phyloP scores from a whole-genome alignment of 2,888 invertebrate species.

The Hirtodrosophila alboralis region DNA sequence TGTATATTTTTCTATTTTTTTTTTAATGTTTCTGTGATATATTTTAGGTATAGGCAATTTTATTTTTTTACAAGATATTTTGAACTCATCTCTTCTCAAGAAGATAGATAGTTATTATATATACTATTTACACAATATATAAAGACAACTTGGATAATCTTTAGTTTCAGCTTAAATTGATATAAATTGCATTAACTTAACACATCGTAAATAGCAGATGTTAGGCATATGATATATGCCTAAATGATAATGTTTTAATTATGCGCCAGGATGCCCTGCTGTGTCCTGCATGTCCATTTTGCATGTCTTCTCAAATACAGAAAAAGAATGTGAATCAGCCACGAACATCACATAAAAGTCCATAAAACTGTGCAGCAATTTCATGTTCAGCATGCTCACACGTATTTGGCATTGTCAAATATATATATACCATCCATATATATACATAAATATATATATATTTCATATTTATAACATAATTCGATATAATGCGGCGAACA shows the following conservation, averaged over 20 bases:
- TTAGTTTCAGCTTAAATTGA: too few relatives aligned
- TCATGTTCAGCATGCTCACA: conserved; percentile 51
- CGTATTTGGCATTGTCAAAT: conserved; percentile 50
- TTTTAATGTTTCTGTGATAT: too few relatives aligned
- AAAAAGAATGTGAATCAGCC: conserved; percentile 21
- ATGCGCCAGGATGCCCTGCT: conserved; percentile 31
- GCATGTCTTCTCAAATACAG: too few relatives aligned
- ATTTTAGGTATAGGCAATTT: too few relatives aligned
- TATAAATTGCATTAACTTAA: background rate
- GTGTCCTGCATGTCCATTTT: conserved; percentile 4
- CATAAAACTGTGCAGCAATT: conserved; percentile 43
- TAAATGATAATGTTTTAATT: conserved; percentile 49
- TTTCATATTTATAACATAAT: conserved; percentile 77
- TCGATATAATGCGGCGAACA: conserved; percentile 69
- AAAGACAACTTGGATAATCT: too few relatives aligned
- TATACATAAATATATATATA: too few relatives aligned
- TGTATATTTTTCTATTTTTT: too few relatives aligned
- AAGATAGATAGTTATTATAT: too few relatives aligned
- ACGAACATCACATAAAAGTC: conserved; percentile 59
- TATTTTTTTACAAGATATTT: too few relatives aligned
- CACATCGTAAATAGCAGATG: background rate
- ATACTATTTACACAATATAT: too few relatives aligned
- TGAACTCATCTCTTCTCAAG: too few relatives aligned
- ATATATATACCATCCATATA: conserved; percentile 75
- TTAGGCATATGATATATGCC: conserved; percentile 4